Base-by-base conservation (phyloP, 2,113 vertebrate genomes). In the Pseudorasbora parva region DNA sequence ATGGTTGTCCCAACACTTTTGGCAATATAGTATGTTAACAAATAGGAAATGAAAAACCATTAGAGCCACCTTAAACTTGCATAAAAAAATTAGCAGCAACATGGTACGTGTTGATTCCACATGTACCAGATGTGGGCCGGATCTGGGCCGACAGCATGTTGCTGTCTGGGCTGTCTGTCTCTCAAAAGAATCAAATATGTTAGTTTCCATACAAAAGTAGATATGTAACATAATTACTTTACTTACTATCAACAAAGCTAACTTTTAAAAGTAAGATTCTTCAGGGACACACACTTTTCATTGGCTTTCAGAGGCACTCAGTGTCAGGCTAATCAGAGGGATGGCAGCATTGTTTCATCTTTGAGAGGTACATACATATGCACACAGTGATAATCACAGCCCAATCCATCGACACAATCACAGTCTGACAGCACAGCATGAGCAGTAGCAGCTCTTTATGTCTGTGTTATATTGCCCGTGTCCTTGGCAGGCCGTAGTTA, bases 361-460 rank as follows among this genome's bases (percentile, higher is more conserved):
- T 2, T 41, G 66, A 73, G 23, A 8, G 12, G 7, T 30, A 64
- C 27, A 74, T 14, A 85, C 68, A 73, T 68, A 74, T 78, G 71
- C 66, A 60, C 57, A 82, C 68, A 62, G 49, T 43, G 66, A 82
- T 41, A 82, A 30, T 47, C 68, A 82, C 54, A 82, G 66, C 56
- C 0, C 30, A 59, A 76, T 54, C 27, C 68, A 54, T n/a, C 14
- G 9, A 5, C 6, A 51, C 49, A 17, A 17, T 5, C 49, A 51
- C 49, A 17, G 49, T 51, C 49, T 17, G 14, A 51, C 49, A 51
- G 15, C 15, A 51, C 49, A 6, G 49, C 14, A 15, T 17, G 15
- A 51, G 49, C 15, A 4, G 0, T 1, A 5, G 15, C 49, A 51
- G 49, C 49, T 51, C 49, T 51, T 17, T 17, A 51, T 19, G 49